A percentile compares a stretch with the other conserved stretches of the same genome.
These are phyloP conservation scores for Chironomus riparius DNA, from an alignment of 2,888 invertebrate genomes.

Conservation along the genomic window DNA sequence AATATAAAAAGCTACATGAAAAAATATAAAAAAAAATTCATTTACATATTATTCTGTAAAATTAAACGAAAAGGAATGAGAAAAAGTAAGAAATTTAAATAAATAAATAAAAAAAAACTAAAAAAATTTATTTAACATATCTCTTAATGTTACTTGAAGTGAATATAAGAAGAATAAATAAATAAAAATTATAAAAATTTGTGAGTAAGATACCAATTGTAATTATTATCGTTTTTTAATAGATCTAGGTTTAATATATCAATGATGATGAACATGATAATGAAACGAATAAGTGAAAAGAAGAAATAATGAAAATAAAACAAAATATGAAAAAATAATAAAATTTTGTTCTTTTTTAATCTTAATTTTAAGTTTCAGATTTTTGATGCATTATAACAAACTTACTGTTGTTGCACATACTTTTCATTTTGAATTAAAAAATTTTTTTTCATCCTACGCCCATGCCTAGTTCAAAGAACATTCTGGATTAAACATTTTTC, in stretches of 20 bases:
- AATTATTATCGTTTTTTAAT: conserved; percentile 23
- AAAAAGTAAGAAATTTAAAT: not conserved
- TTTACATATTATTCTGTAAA: not conserved
- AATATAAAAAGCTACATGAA: not conserved
- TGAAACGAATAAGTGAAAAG: not conserved
- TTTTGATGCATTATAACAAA: too few species aligned
- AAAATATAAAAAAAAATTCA: not conserved
- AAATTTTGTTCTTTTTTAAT: not conserved
- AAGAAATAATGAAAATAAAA: not conserved
- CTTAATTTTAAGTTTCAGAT: too few species aligned
- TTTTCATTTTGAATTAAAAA: too few species aligned
- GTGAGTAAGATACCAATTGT: conserved; percentile 11
- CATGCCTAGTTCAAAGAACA: too few species aligned
- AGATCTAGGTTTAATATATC: not conserved
- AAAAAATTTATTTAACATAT: conserved; percentile 26
- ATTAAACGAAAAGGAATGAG: not conserved
- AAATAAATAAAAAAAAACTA: conserved; percentile 1
- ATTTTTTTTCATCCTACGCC: too few species aligned
- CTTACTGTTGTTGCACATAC: too few species aligned
- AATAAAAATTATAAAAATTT: conserved; percentile 8
- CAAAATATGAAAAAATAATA: not conserved
- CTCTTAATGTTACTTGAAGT: conserved; percentile 27
- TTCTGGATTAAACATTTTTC: too few species aligned
- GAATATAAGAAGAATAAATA: conserved; percentile 20
- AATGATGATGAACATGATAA: not conserved